Evolutionary conservation across 2,888 invertebrate genomes (phyloP), one percentile per base, ranked within the genome.

Genomic region (Platycnemis pennipes): DNA sequence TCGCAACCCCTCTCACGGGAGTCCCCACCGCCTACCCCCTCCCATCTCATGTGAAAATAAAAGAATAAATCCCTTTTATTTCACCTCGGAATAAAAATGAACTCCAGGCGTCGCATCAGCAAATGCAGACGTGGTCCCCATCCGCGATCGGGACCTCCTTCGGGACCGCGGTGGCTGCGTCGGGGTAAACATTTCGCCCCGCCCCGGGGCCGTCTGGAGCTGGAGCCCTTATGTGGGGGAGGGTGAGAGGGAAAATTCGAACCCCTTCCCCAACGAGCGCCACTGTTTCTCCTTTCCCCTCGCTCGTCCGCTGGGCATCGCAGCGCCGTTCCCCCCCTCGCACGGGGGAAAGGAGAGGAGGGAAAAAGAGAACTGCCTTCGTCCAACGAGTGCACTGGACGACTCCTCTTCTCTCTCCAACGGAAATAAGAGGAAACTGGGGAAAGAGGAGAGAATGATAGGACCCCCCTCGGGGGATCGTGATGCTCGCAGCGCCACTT

Each of bases 81-180:
- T 77, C 45, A 26, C 45, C n/a, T n/a, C 87, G n/a, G n/a, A 77
- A 77, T 77, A 77, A 77, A 77, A 77, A 77, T 77, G 77, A 77
- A 77, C 77, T 77, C 77, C 77, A 31, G 37, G 77, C 77, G 37
- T 77, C 77, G 89, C 89, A 89, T 31, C 53, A 53, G 56, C 63
- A 69, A 69, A 91, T 91, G 91, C 91, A 91, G n/a, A 91, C 91
- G 91, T 91, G 91, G 42, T 45, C 91, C 42, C 91, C 91, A 91
- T 91, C 69, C n/a, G 63, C 91, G 44, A 91, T 91, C 44, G 77
- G 77, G 56, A 89, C 42, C 44, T 69, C 37, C 91, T n/a, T 69
- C 37, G 37, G 77, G 37, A 37, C 37, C 77, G 56, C 91, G 91
- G 44, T 45, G 63, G 63, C 63, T 69, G 77, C 77, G 37, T 37